These are phyloP conservation scores for Sparidentex hasta DNA, from an alignment of 2,797 vertebrate species.

Conservation along the genomic window DNA sequence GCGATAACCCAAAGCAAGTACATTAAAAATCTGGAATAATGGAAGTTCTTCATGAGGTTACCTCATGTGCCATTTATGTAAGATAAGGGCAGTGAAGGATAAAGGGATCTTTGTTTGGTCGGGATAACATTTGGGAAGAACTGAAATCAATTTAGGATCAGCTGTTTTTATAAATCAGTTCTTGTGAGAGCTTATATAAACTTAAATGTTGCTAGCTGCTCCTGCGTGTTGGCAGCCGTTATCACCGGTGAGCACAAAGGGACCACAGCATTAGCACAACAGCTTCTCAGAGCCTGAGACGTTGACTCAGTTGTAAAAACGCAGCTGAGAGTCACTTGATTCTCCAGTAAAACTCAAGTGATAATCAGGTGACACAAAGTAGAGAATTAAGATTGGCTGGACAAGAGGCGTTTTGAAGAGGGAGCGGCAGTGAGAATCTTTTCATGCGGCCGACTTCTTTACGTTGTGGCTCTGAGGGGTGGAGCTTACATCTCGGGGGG, in stretches of 20 bases:
- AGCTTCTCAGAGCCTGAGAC: background rate
- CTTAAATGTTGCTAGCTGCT: background rate
- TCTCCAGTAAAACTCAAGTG: conserved; percentile 34
- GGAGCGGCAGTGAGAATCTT: background rate
- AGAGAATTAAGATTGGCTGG: background rate
- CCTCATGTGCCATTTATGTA: conserved; percentile 44
- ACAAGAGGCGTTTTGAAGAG: background rate
- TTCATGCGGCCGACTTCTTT: background rate
- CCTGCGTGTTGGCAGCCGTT: background rate
- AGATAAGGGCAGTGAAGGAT: conserved; percentile 4
- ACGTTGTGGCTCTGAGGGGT: background rate
- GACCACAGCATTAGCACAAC: background rate
- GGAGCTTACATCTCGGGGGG: conserved; percentile 92
- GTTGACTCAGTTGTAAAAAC: conserved; percentile 18
- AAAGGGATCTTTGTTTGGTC: conserved; percentile 54
- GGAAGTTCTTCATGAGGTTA: conserved; percentile 43
- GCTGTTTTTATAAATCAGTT: conserved; percentile 17
- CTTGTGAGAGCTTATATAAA: background rate
- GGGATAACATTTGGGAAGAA: conserved; percentile 30
- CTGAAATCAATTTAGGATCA: conserved; percentile 18
- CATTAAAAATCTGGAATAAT: conserved; percentile 49
- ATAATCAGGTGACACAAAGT: conserved; percentile 36
- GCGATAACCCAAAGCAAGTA: conserved; percentile 25
- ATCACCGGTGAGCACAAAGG: background rate
- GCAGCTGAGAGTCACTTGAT: conserved; percentile 61